phyloP scores from a whole-genome alignment of 2,797 vertebrate species.

The Cynodonichthys magdalenae region DNA sequence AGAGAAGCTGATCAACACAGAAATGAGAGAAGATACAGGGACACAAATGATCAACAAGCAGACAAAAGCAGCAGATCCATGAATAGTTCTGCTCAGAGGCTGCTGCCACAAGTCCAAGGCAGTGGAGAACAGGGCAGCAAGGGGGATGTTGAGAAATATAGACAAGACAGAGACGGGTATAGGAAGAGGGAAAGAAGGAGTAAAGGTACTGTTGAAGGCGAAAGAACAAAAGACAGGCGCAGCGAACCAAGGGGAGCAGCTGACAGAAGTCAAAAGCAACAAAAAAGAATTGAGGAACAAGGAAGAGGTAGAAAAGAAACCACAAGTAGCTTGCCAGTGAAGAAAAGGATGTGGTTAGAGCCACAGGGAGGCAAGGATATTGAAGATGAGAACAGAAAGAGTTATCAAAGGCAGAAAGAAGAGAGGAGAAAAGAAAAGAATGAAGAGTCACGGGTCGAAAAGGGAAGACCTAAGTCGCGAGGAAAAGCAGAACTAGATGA shows the following conservation, averaged over 20 bases:
- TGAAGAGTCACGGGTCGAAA: constrained; percentile 24
- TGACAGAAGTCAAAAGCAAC: constrained; percentile 31
- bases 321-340: constrained; percentile 22
- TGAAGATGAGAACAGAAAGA: constrained; percentile 56
- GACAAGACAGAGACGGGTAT: constrained; percentile 30
- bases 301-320: constrained; percentile 28
- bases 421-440: constrained; percentile 31
- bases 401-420: constrained; percentile 35
- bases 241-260: constrained; percentile 12
- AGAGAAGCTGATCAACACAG: constrained; percentile 37
- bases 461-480: constrained; percentile 26
- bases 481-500: constrained; percentile 56
- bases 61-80: constrained; percentile 37
- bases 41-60: constrained; percentile 33
- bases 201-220: constrained; percentile 33
- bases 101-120: constrained; percentile 50
- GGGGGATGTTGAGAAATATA: constrained; percentile 51
- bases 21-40: constrained; percentile 33
- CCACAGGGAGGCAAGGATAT: constrained; percentile 65
- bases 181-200: constrained; percentile 45
- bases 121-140: constrained; percentile 66
- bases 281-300: constrained; percentile 29
- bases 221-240: constrained; percentile 28
- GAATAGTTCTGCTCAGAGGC: constrained; percentile 17
- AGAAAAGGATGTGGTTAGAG: constrained; percentile 81